These are phyloP conservation scores for Galagoides demidoff DNA, from an alignment of 2,797 vertebrate genomes.

Conservation along the genomic window DNA sequence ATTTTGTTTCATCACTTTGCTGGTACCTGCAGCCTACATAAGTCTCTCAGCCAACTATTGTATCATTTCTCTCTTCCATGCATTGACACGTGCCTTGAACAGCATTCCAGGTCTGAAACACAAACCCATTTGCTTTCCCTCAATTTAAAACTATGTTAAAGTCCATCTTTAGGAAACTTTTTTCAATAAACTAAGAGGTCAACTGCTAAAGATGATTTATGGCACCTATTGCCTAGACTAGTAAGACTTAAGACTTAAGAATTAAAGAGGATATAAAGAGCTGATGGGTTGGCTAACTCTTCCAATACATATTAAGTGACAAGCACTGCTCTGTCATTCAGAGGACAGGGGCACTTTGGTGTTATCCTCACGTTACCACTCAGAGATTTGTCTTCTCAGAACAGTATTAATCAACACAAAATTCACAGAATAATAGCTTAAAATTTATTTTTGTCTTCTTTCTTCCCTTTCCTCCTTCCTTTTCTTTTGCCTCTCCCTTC, in stretches of 20 bases:
- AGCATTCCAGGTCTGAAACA: background rate
- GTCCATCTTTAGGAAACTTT: slow-evolving; percentile 39
- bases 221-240: slow-evolving; percentile 52
- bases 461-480: background rate
- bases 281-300: slow-evolving; percentile 49
- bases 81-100: background rate
- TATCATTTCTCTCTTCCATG: background rate
- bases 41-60: background rate
- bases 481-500: too few relatives aligned
- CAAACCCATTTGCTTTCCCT: slow-evolving; percentile 12
- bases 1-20: background rate
- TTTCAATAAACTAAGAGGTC: slow-evolving; percentile 51
- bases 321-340: slow-evolving; percentile 1
- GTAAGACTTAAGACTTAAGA: slow-evolving; percentile 58
- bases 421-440: slow-evolving; percentile 27
- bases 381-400: background rate
- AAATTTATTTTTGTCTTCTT: background rate
- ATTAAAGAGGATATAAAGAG: slow-evolving; percentile 68
- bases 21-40: background rate
- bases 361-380: background rate
- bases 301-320: background rate
- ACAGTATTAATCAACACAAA: background rate
- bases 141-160: slow-evolving; percentile 59
- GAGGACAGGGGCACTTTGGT: background rate
- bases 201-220: slow-evolving; percentile 64